A percentile compares a stretch with the other conserved stretches of the same genome.
Conservation (phyloP, 1,140 invertebrate genomes). For the Drosophila lacteicornis region DNA sequence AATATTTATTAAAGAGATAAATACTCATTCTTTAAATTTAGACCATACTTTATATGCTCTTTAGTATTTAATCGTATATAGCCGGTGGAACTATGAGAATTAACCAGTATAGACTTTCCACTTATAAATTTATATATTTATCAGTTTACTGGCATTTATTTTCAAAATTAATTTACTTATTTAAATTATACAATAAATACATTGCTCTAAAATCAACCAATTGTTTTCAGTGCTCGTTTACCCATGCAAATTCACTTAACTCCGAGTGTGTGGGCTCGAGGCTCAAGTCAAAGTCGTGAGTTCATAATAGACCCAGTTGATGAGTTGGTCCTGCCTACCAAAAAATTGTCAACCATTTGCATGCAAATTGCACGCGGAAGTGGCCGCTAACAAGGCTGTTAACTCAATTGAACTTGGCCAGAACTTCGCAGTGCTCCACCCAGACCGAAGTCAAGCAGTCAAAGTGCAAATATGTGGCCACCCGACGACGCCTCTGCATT, state of each 20-base stretch:
- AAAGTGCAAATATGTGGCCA: slow-evolving; percentile 77
- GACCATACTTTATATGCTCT: too few species aligned
- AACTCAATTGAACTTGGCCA: slow-evolving; percentile 63
- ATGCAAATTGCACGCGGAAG: slow-evolving; percentile 76
- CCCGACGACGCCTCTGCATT: slow-evolving; percentile 67
- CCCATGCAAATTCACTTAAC: slow-evolving; percentile 53
- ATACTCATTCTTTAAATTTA: too few species aligned
- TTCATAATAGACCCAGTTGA: slow-evolving; percentile 60
- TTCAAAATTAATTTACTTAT: too few species aligned
- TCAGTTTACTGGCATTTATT: too few species aligned
- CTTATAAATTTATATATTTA: too few species aligned
- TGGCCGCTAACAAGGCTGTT: slow-evolving; percentile 66
- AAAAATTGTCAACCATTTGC: slow-evolving; percentile 71
- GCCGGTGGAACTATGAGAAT: too few species aligned
- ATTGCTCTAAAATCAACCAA: neutral
- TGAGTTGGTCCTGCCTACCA: slow-evolving; percentile 40
- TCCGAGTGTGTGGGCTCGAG: slow-evolving; percentile 54
- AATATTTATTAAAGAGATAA: neutral
- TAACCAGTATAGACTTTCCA: too few species aligned
- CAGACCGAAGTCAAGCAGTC: slow-evolving; percentile 37
- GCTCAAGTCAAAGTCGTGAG: slow-evolving; percentile 60
- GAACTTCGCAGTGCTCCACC: neutral
- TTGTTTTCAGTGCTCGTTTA: slow-evolving; percentile 8
- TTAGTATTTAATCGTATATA: too few species aligned
- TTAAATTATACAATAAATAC: too few species aligned